Evolutionary conservation across 1,140 invertebrate species (phyloP), one percentile per base, ranked within the genome.

Genomic region (Calycopis cecrops): DNA sequence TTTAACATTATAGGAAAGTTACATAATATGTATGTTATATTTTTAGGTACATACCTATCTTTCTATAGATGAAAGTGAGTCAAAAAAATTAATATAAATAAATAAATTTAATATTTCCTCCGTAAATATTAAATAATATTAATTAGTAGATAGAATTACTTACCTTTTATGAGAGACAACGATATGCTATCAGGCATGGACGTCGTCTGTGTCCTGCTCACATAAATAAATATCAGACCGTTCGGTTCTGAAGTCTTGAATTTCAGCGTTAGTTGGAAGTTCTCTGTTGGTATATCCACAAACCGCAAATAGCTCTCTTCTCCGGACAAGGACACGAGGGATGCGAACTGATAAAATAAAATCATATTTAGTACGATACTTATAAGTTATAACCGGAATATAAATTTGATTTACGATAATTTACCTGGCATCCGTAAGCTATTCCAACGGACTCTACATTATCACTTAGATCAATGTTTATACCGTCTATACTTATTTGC

Each of bases 381-480:
- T n/a, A n/a, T n/a, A 6, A 55, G 35, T 48, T 34, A 40, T 7
- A 14, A 35, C 16, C 9, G 16, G 18, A 11, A n/a, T 21, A 14
- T 38, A 9, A 18, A 11, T 34, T 21, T 14, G 35, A 48, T 37
- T 47, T 11, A 34, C 2, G 21, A 28, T 28, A 3, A 28, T 28
- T 28, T 86, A 95, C 94, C 89, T 94, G 95, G 85, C 97, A 99
- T 18, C 97, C 96, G 14, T 93, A 92, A 34, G 91, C 91, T 0
- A 97, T 93, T 47, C 95, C 96, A 33, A 93, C 92, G 0, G 94
- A 92, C 69, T 95, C 92, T 2, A 93, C 87, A 62, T 94, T 94
- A 57, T 93, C 90, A 52, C 91, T 94, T 0, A 99, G 88, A 79
- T 98, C 94, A 28, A 96, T 91, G n/a, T 91, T 90, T 7, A 90